Base-by-base conservation (phyloP, 2,888 invertebrate genomes). In the Drosophila nr. perissopoda region DNA sequence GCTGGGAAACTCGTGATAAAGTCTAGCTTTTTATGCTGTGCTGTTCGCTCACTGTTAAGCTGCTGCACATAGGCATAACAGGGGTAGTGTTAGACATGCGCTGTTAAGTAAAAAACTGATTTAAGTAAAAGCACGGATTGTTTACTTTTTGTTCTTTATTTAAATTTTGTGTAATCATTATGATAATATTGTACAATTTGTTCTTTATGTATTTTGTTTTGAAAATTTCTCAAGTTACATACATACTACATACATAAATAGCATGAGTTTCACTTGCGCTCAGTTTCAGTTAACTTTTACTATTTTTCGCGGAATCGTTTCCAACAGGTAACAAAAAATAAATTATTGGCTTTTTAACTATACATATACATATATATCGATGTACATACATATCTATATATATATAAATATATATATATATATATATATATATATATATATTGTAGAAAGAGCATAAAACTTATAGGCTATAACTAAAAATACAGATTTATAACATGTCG, bases 261-360 rank as follows among this genome's bases (percentile, higher is more conserved):
- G 62, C 69, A 75, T 75, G 76, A 61, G 72, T 68, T 72, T 67
- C 51, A 42, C 66, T 75, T 78, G 61, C 61, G 62, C 73, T 80
- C 67, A 78, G 79, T 86, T 76, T 78, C 64, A 78, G 80, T 78
- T 70, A 81, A 71, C 73, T 87, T 82, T 89, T 87, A 82, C 90
- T 87, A 84, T 89, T 90, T 85, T 85, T 85, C 73, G 87, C 89
- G 88, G 87, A 90, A 90, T 86, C 73, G 73, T 88, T 87, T 87
- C 87, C 87, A 87, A 87, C 87, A 87, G 78, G 87, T 87, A 87
- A 87, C 87, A 87, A 87, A 90, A 87, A 87, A 90, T 90, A 87
- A 87, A 90, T 87, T 90, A 90, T 87, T 88, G 88, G 84, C 84
- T 83, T 84, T 86, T 77, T 65, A 70, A 56, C 63, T 65, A 65